These are phyloP conservation scores for Scleropages formosus DNA, from an alignment of 2,797 vertebrate genomes.

Conservation along the genomic window DNA sequence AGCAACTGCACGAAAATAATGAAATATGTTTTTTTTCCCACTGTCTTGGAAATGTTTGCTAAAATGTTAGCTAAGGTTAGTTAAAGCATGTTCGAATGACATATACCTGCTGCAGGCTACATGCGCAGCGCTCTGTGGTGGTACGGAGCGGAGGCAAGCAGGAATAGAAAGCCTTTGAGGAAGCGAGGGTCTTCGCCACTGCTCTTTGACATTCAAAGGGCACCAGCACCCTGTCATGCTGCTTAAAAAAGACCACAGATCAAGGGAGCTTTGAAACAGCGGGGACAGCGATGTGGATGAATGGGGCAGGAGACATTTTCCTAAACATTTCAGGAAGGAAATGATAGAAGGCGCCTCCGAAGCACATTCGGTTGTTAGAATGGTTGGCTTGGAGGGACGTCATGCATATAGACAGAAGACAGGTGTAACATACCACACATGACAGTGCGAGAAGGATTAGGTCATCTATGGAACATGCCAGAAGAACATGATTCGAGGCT, in stretches of 20 bases:
- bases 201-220: slow-evolving; percentile 51
- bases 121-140: not conserved
- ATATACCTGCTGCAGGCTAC: no score
- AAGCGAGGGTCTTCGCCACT: slow-evolving; percentile 28
- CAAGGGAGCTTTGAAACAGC: slow-evolving; percentile 44
- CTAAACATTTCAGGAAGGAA: slow-evolving; percentile 10
- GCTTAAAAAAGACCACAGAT: slow-evolving; percentile 46
- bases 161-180: slow-evolving; percentile 36
- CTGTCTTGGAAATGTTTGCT: no score
- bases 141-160: not conserved
- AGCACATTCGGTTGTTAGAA: not conserved
- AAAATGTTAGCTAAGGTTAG: no score
- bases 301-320: slow-evolving; percentile 31
- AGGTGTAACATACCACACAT: not conserved
- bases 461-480: not conserved
- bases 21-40: no score
- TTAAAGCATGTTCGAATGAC: no score
- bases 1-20: no score
- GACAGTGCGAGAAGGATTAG: not conserved
- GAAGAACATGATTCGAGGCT: not conserved
- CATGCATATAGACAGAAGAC: slow-evolving; percentile 11
- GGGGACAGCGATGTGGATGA: slow-evolving; percentile 33
- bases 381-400: not conserved
- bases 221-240: slow-evolving; percentile 40
- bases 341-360: not conserved